A percentile compares a stretch with the other conserved stretches of the same genome.
Evolutionary conservation across 2,888 invertebrate genomes (phyloP).

Genomic region (Brachynemurus nebulosus): DNA sequence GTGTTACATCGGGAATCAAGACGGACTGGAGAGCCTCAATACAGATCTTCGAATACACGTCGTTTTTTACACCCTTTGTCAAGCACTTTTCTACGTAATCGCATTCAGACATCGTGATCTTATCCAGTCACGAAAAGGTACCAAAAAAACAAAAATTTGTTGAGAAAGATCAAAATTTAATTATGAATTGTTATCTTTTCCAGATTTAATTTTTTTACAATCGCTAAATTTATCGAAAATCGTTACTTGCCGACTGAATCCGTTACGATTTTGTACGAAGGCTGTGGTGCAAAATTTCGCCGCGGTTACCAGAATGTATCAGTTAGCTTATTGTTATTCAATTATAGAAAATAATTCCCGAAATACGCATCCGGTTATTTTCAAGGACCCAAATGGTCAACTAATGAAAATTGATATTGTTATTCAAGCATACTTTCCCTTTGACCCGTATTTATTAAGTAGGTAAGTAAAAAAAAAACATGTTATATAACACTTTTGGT

Average conservation of each 20-base stretch:
- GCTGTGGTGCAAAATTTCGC: slow-evolving; percentile 70
- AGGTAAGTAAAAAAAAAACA: slow-evolving; percentile 31
- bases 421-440: slow-evolving; percentile 65
- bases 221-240: slow-evolving; percentile 73
- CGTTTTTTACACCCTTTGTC: slow-evolving; percentile 85
- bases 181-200: slow-evolving; percentile 24
- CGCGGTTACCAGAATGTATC: slow-evolving; percentile 66
- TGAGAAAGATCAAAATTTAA: neutral
- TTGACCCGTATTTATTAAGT: slow-evolving; percentile 72
- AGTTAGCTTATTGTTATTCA: slow-evolving; percentile 83
- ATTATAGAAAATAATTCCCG: slow-evolving; percentile 75
- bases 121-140: slow-evolving; percentile 61
- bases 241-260: slow-evolving; percentile 77
- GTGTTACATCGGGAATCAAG: slow-evolving; percentile 59
- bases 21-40: slow-evolving; percentile 37
- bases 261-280: slow-evolving; percentile 66
- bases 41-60: slow-evolving; percentile 58
- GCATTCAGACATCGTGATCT: slow-evolving; percentile 80
- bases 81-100: slow-evolving; percentile 84
- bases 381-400: slow-evolving; percentile 34
- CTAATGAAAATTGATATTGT: slow-evolving; percentile 29
- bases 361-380: slow-evolving; percentile 40
- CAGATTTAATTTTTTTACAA: slow-evolving; percentile 67
- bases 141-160: slow-evolving; percentile 27
- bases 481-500: no score